A percentile compares a stretch with the other conserved stretches of the same genome.
These are phyloP conservation scores for Temnothorax ravouxi DNA, from an alignment of 2,888 invertebrate species.

Conservation along the genomic window DNA sequence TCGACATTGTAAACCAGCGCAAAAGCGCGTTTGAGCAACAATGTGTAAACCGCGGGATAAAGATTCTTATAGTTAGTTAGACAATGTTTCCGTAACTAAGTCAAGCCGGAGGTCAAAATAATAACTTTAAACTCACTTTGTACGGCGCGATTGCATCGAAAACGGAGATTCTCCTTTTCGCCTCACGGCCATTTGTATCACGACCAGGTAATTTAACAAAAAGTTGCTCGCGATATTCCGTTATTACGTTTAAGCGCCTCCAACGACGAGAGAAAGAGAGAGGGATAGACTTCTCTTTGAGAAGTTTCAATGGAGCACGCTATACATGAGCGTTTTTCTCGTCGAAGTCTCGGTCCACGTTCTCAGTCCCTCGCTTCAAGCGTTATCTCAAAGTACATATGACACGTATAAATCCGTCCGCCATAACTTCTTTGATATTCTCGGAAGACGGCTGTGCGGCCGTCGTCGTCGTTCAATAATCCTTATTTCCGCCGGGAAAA, in stretches of 20 bases:
- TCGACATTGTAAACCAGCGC: background rate
- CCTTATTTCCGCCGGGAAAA: slow-evolving; percentile 35
- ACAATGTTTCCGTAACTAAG: slow-evolving; percentile 45
- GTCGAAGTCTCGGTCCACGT: slow-evolving; percentile 23
- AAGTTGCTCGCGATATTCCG: slow-evolving; percentile 65
- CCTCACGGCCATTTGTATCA: slow-evolving; percentile 67
- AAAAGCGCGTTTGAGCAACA: background rate
- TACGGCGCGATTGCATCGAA: slow-evolving; percentile 47
- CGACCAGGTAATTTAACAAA: slow-evolving; percentile 64
- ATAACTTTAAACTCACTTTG: slow-evolving; percentile 54
- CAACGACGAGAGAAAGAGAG: slow-evolving; percentile 46
- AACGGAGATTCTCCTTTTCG: slow-evolving; percentile 45
- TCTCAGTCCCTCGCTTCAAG: slow-evolving; percentile 18
- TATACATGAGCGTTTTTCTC: slow-evolving; percentile 47
- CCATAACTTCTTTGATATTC: slow-evolving; percentile 56
- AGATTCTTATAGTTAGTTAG: slow-evolving; percentile 51
- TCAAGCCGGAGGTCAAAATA: slow-evolving; percentile 54
- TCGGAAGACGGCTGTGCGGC: slow-evolving; percentile 33
- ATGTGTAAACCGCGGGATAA: slow-evolving; percentile 20
- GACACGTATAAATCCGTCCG: slow-evolving; percentile 48
- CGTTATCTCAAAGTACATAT: slow-evolving; percentile 49
- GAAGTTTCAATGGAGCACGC: slow-evolving; percentile 58
- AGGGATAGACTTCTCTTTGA: slow-evolving; percentile 59
- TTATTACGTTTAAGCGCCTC: slow-evolving; percentile 65
- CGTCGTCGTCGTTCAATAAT: slow-evolving; percentile 53